Evolutionary conservation across 2,888 invertebrate genomes (phyloP).

Genomic region (Tetramorium bicarinatum): DNA sequence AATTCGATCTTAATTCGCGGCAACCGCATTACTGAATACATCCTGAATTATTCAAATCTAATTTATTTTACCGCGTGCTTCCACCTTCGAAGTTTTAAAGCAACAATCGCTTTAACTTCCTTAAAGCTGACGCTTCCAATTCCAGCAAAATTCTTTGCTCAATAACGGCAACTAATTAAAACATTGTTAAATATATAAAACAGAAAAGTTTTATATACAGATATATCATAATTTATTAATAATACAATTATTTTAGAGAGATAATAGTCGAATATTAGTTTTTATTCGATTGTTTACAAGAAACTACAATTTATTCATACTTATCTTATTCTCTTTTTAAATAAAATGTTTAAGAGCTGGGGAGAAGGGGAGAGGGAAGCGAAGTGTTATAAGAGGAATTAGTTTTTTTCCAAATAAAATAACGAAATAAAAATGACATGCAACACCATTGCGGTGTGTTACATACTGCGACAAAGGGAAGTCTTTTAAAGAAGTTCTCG

Average conservation of each 20-base stretch:
- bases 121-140: constrained; percentile 52
- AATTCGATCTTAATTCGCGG: constrained; percentile 61
- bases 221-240: constrained; percentile 1
- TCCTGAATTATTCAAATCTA: constrained; percentile 64
- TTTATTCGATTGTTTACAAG: not conserved
- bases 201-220: not conserved
- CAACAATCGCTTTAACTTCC: constrained; percentile 48
- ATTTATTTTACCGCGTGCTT: constrained; percentile 58
- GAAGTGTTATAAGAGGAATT: not conserved
- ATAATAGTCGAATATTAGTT: not conserved
- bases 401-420: constrained; percentile 24
- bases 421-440: constrained; percentile 24
- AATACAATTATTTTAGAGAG: not conserved
- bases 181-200: not conserved
- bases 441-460: constrained; percentile 15
- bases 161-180: constrained; percentile 10
- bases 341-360: not conserved
- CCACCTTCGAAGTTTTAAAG: constrained; percentile 55
- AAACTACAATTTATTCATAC: not conserved
- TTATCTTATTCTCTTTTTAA: not conserved
- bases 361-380: not conserved
- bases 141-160: not conserved
- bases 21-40: constrained; percentile 49
- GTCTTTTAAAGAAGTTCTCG: constrained; percentile 26
- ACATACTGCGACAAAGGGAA: constrained; percentile 30